These are phyloP conservation scores for Gouania willdenowi DNA, from an alignment of 2,797 vertebrate genomes.

Conservation along the genomic window DNA sequence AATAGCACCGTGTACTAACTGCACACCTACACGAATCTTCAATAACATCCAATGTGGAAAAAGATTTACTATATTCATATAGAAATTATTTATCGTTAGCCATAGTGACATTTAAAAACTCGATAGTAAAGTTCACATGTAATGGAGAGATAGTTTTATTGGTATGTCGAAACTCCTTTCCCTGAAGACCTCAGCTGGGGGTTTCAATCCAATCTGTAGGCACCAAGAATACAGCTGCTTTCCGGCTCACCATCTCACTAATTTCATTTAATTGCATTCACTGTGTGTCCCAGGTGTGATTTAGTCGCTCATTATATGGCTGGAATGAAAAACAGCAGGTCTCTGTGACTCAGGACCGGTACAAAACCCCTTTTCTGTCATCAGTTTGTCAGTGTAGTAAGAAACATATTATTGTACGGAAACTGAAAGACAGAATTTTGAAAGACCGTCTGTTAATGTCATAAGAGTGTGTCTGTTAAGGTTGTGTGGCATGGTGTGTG, in stretches of 20 bases:
- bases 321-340: constrained; percentile 37
- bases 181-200: not conserved
- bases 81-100: too few species aligned
- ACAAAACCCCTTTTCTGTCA: not conserved
- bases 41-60: too few species aligned
- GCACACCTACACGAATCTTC: too few species aligned
- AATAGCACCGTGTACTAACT: too few species aligned
- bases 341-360: constrained; percentile 1
- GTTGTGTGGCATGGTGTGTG: constrained; percentile 6
- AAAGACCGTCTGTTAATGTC: constrained; percentile 22
- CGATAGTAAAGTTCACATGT: too few species aligned
- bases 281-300: constrained; percentile 37
- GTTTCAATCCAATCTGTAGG: constrained; percentile 4
- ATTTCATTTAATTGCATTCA: constrained; percentile 38
- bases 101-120: not conserved
- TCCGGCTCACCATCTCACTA: constrained; percentile 17
- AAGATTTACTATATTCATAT: too few species aligned
- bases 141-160: too few species aligned
- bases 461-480: constrained; percentile 24
- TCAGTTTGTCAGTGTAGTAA: not conserved
- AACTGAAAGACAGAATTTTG: constrained; percentile 7
- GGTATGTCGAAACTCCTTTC: not conserved
- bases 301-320: constrained; percentile 30
- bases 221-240: constrained; percentile 6
- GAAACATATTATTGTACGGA: constrained; percentile 7